These are phyloP conservation scores for Mormyrops boulengeri DNA, from an alignment of 2,797 vertebrate species.

Conservation along the genomic window DNA sequence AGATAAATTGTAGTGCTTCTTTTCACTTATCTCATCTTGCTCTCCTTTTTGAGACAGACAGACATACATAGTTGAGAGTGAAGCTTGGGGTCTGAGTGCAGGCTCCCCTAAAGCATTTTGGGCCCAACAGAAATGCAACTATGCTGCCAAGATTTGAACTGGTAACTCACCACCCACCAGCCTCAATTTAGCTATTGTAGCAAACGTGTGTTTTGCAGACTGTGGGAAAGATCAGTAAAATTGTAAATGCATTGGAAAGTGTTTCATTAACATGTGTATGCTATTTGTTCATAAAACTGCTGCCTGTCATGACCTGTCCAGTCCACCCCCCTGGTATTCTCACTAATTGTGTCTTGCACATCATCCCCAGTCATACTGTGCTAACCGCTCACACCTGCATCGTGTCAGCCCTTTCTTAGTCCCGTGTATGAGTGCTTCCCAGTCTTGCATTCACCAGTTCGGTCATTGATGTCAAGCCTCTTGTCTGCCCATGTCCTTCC, in stretches of 20 bases:
- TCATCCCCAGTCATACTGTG: too few species aligned
- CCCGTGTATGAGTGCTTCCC: too few species aligned
- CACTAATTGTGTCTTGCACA: too few species aligned
- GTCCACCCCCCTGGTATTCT: too few species aligned
- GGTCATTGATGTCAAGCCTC: too few species aligned
- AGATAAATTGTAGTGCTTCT: not conserved
- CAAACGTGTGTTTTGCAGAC: not conserved
- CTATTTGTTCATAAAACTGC: not conserved
- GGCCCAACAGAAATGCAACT: not conserved
- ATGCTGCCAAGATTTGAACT: not conserved
- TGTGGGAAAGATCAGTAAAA: not conserved
- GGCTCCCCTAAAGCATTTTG: not conserved
- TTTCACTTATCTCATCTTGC: not conserved
- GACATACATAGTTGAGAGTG: not conserved
- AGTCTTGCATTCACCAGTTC: too few species aligned
- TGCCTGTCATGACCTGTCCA: too few species aligned
- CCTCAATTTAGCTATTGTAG: not conserved
- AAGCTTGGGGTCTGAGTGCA: not conserved
- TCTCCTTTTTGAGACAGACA: not conserved
- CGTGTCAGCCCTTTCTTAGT: too few species aligned
- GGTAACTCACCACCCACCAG: not conserved
- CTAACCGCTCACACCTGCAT: too few species aligned
- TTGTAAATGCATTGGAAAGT: not conserved
- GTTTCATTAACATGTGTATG: not conserved
- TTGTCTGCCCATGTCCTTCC: too few species aligned